Evolutionary conservation across 2,888 invertebrate species (phyloP), one percentile per base, ranked within the genome.

Genomic region (Halictus ligatus): DNA sequence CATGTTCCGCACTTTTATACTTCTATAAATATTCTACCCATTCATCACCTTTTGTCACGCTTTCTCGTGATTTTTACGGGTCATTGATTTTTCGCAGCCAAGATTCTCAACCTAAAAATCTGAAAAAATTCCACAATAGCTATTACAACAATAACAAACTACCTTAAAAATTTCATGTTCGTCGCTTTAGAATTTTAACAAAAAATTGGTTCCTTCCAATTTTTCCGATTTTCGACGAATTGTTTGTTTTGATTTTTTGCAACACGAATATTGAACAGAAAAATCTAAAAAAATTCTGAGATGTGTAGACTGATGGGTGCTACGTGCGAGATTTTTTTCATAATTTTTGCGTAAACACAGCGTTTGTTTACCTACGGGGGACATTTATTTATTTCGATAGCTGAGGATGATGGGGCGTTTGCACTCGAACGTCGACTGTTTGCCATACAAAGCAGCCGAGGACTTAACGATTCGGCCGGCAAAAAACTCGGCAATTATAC

Each of bases 401-500:
- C 60, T 7, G 60, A 25, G 60, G 25, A 25, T 2, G 60, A 60
- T 29, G 25, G 60, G 60, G 60, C 60, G 60, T 25, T 60, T 25
- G 25, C 60, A 25, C 54, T 79, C 85, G 80, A 71, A 48, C 73
- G 76, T 71, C 78, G 80, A 80, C 81, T 86, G 77, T 86, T 83
- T 83, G 86, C 78, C 86, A 81, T 84, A 80, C 78, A 84, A 81
- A 84, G 83, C 80, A 72, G 72, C 21, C 58, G 58, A 40, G 78
- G 48, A 67, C 77, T 84, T 83, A 81, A 83, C 86, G 86, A 80
- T 83, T 78, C 83, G 77, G 21, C 74, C 60, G 71, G 67, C 78
- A 87, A 88, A 88, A 88, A 88, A 82, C 82, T 80, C 76, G 83
- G 87, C 89, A 89, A 90, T 91, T 89, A 89, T 89, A 90, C 88